Evolutionary conservation across 2,888 invertebrate species (phyloP).

Genomic region (Caenorhabditis becei): DNA sequence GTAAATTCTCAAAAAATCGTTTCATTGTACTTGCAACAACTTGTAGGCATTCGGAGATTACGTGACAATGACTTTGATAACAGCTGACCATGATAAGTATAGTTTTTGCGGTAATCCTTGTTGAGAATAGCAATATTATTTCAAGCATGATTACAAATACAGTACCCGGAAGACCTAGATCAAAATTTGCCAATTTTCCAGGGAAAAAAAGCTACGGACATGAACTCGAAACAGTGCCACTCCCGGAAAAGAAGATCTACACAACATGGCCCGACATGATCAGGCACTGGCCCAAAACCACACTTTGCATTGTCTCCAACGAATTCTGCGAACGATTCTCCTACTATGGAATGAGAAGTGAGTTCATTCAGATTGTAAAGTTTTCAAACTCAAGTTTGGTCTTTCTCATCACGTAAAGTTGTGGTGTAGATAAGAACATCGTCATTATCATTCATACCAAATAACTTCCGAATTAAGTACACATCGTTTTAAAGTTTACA

Average conservation of each 20-base stretch:
- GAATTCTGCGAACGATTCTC: slow-evolving; percentile 98
- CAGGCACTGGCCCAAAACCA: slow-evolving; percentile 79
- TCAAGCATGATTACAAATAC: slow-evolving; percentile 4
- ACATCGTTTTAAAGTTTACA: slow-evolving; percentile 16
- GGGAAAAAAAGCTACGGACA: slow-evolving; percentile 48
- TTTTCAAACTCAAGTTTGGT: neutral
- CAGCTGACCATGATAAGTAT: neutral
- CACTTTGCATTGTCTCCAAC: slow-evolving; percentile 89
- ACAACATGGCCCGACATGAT: slow-evolving; percentile 75
- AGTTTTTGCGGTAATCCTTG: neutral
- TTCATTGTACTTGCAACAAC: neutral
- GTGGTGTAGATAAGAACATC: neutral
- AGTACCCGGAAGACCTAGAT: neutral
- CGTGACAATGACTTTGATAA: neutral
- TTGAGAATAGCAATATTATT: neutral
- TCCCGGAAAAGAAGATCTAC: slow-evolving; percentile 66
- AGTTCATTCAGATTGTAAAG: too few relatives aligned
- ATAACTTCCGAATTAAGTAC: slow-evolving; percentile 8
- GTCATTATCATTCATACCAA: neutral
- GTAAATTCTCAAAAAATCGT: too few relatives aligned
- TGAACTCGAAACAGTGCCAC: slow-evolving; percentile 56
- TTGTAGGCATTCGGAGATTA: slow-evolving; percentile 6
- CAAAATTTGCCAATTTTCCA: neutral
- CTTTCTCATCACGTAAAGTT: slow-evolving; percentile 9
- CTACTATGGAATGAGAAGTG: slow-evolving; percentile 96